These are phyloP conservation scores for Phalacrocorax brasilianus DNA, from an alignment of 2,113 vertebrate species.

Conservation along the genomic window DNA sequence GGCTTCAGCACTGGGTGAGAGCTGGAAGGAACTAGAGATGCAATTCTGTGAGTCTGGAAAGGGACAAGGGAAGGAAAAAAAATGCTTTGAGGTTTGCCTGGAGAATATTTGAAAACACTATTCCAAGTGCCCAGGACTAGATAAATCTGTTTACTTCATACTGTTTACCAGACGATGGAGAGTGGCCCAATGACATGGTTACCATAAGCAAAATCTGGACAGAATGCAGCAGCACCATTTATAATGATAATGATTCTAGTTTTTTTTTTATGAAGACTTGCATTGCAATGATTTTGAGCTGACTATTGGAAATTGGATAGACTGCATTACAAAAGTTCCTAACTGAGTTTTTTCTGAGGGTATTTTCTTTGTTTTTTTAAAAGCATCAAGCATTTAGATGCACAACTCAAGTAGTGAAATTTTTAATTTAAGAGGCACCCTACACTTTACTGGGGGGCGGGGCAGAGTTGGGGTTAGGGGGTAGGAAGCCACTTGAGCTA, in stretches of 20 bases:
- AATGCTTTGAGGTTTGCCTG: not conserved
- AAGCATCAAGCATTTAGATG: not conserved
- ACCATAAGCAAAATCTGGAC: not conserved
- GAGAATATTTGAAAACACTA: not conserved
- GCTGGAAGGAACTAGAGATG: not conserved
- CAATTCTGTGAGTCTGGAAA: not conserved
- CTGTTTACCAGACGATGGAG: not conserved
- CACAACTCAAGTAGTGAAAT: not conserved
- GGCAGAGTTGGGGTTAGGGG: not conserved
- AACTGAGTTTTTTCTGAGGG: not conserved
- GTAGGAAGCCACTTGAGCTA: not conserved
- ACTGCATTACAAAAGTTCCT: not conserved
- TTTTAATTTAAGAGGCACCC: not conserved
- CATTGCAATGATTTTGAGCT: not conserved
- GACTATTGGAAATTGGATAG: not conserved
- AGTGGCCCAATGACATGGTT: not conserved
- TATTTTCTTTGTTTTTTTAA: not conserved
- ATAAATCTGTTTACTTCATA: not conserved
- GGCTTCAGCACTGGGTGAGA: not conserved
- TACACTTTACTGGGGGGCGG: not conserved
- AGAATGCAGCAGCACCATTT: not conserved
- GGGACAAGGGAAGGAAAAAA: not conserved
- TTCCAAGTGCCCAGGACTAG: not conserved
- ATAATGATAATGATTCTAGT: not conserved
- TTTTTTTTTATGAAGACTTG: not conserved